These are phyloP conservation scores for Ornithorhynchus anatinus DNA, from an alignment of 2,113 vertebrate genomes.

Conservation along the genomic window DNA sequence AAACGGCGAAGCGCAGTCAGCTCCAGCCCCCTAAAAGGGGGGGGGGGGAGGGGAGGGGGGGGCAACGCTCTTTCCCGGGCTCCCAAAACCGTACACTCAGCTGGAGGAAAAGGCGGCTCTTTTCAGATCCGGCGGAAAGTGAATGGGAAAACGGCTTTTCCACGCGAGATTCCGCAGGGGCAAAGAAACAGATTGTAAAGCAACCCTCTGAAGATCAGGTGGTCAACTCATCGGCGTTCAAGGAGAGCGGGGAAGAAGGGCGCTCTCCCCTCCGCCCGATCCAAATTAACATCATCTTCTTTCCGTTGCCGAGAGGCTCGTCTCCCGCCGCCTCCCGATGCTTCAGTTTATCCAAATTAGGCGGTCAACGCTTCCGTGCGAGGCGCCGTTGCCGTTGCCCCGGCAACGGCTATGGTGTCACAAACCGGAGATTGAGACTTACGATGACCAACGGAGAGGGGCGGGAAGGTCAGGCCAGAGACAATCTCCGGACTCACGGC, in stretches of 20 bases:
- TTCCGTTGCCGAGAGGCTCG: conserved; percentile 4
- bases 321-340: not conserved
- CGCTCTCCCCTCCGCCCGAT: not conserved
- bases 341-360: conserved; percentile 10
- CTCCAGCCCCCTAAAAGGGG: too few species aligned
- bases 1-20: too few species aligned
- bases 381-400: conserved; percentile 13
- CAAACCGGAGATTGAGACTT: conserved; percentile 24
- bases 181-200: not conserved
- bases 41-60: too few species aligned
- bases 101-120: too few species aligned
- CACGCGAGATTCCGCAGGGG: too few species aligned
- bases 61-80: too few species aligned
- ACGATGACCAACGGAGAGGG: not conserved
- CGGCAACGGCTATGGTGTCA: conserved; percentile 21
- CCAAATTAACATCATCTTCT: not conserved
- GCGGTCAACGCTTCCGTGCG: not conserved
- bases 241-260: too few species aligned
- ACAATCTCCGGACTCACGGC: not conserved
- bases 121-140: too few species aligned
- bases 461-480: conserved; percentile 20
- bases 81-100: too few species aligned
- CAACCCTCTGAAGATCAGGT: not conserved
- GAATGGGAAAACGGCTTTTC: too few species aligned
- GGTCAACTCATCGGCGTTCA: too few species aligned